phyloP scores from a whole-genome alignment of 2,113 vertebrate genomes.

The Python bivittatus region DNA sequence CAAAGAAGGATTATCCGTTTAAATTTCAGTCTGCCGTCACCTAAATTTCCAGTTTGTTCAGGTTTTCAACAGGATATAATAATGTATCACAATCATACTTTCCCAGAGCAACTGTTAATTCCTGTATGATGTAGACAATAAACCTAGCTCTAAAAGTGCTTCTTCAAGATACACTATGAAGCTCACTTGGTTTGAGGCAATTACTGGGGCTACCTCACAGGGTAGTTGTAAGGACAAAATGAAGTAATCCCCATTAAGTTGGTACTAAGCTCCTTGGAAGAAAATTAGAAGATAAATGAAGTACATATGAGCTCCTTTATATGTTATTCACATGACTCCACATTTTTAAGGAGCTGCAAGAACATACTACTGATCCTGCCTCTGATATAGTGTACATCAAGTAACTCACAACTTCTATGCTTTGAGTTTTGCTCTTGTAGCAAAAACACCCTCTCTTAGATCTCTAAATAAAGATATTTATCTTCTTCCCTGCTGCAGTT shows the following conservation, averaged over 20 bases:
- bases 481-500: not conserved
- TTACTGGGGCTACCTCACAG: not conserved
- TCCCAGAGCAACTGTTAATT: not conserved
- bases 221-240: not conserved
- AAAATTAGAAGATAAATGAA: not conserved
- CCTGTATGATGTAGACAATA: not conserved
- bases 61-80: not conserved
- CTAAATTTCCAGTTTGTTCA: not conserved
- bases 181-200: not conserved
- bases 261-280: not conserved
- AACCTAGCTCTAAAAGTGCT: not conserved
- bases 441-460: not conserved
- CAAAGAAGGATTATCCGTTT: constrained; percentile 19
- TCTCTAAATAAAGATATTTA: not conserved
- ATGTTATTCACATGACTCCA: not conserved
- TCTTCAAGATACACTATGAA: not conserved
- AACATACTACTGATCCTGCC: not conserved
- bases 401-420: no score
- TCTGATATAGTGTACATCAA: not conserved
- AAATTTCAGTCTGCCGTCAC: not conserved
- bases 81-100: not conserved
- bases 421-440: no score
- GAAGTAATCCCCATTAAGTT: not conserved
- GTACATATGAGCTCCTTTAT: not conserved
- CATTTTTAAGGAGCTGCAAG: not conserved